These are phyloP conservation scores for Oxytorus armatus DNA, from an alignment of 2,888 invertebrate genomes.

Conservation along the genomic window DNA sequence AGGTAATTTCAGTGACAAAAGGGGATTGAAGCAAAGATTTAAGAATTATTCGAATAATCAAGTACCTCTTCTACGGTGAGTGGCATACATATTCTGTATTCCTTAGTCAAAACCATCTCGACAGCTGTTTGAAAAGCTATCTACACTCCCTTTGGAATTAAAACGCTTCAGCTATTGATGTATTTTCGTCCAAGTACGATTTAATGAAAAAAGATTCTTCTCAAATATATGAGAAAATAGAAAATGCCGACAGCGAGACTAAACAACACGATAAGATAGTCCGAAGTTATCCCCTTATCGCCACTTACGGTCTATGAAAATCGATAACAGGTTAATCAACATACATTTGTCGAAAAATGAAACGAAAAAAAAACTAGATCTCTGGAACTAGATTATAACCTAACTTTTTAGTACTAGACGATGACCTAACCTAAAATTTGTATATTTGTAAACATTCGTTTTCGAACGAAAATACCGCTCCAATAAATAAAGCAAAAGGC, in stretches of 20 bases:
- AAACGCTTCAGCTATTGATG: neutral
- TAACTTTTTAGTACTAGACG: neutral
- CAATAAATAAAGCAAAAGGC: neutral
- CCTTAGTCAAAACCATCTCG: conserved; percentile 93
- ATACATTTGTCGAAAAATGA: too few species aligned
- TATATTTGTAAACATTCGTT: neutral
- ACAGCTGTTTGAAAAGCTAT: conserved; percentile 32
- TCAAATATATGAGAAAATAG: neutral
- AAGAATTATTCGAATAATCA: conserved; percentile 44
- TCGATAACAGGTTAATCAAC: too few species aligned
- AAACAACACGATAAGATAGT: neutral
- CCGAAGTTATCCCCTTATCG: too few species aligned
- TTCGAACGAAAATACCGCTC: neutral
- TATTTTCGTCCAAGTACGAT: neutral
- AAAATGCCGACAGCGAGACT: neutral
- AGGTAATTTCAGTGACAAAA: conserved; percentile 33
- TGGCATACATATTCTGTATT: conserved; percentile 97
- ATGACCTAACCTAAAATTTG: neutral
- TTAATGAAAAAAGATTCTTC: neutral
- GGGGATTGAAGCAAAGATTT: conserved; percentile 26
- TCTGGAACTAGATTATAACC: too few species aligned
- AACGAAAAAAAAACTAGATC: too few species aligned
- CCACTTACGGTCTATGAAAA: too few species aligned
- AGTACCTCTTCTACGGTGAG: conserved; percentile 95
- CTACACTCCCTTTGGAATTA: neutral